Evolutionary conservation across 1,140 invertebrate species (phyloP), one percentile per base, ranked within the genome.

Genomic region (Oncopeltus fasciatus): DNA sequence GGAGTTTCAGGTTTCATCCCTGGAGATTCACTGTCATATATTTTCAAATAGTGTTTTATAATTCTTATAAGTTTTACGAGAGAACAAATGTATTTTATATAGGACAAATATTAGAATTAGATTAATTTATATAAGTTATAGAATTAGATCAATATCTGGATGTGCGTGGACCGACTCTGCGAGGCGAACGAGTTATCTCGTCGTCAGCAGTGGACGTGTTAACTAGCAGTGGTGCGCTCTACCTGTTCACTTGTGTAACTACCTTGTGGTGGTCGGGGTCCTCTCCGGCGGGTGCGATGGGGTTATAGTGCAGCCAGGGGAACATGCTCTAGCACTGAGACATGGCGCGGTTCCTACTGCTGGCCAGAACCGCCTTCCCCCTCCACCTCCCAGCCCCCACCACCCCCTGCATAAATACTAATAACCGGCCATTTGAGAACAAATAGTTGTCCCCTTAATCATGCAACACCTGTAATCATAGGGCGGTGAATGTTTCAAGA

Each of bases 381-480:
- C 49, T 59, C 44, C 56, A 49, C 59, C 60, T 43, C 60, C 28
- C 29, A 59, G 58, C 59, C 28, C 38, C 43, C 31, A 21, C 58
- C 43, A 20, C 57, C 27, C 49, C 21, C 56, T 53, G 20, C 14
- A 53, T 53, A 53, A 53, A 53, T 53, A 53, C 21, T 53, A 53
- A 53, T 24, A 53, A 24, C 49, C 14, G 31, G 14, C 49, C 24
- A 53, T 53, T 53, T 53, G 20, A 26, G 12, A 24, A 24, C 49
- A 53, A 53, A 53, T 53, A 53, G 49, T 53, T 53, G 24, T 26
- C 49, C 24, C 31, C 31, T 38, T 5, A 38, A 38, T 8, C 14
- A 38, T 38, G 5, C 14, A 38, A 38, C 5, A 14, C 31, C 31
- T 38, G 31, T 38, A 38, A 38, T 38, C 31, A 38, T 38, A 38